Base-by-base conservation (phyloP, 2,113 vertebrate genomes). In the Pantherophis guttatus region DNA sequence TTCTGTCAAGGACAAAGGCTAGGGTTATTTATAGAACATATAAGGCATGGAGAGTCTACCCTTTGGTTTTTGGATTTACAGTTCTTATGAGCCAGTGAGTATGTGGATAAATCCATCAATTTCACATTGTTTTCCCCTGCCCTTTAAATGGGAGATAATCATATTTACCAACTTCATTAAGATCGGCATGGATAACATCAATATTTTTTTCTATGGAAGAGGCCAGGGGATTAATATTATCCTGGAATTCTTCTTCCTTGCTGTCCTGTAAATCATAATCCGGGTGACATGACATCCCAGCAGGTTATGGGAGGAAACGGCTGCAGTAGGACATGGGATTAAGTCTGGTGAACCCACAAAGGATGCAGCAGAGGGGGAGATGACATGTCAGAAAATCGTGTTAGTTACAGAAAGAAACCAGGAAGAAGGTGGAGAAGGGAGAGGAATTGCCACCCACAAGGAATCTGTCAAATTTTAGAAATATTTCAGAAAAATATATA, bases 271-370 rank as follows among this genome's bases (percentile, higher is more conserved):
- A 81, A 81, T 81, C 87, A 57, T 92, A 92, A 92, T 92, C 87
- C 10, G 29, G 52, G 33, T 81, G 33, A 81, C 13, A 26, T 92
- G 92, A 89, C 24, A 50, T 89, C 92, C 65, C 53, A 29, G 92
- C 3, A 19, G 62, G 62, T 48, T 89, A 57, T 57, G 87, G 87
- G 87, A 24, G 87, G 92, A 92, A 89, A 70, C 23, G 87, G 52
- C 39, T 81, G 62, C 54, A 44, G n/a, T 58, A 88, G 62, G 62
- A 89, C 87, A 81, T 57, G 87, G 92, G 87, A 92, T 92, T 92
- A 92, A 81, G 39, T 81, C 33, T 92, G 53, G 62, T 17, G 62
- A 89, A 92, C 53, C 53, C 62, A 89, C 87, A 89, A 92, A 92
- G 92, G 23, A 59, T 48, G 62, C 1, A 12, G 29, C 15, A 2